Percentiles rank a stretch among this genome's conserved stretches.
These are phyloP conservation scores for Lepus europaeus DNA, from an alignment of 2,113 vertebrate genomes.

Conservation along the genomic window DNA sequence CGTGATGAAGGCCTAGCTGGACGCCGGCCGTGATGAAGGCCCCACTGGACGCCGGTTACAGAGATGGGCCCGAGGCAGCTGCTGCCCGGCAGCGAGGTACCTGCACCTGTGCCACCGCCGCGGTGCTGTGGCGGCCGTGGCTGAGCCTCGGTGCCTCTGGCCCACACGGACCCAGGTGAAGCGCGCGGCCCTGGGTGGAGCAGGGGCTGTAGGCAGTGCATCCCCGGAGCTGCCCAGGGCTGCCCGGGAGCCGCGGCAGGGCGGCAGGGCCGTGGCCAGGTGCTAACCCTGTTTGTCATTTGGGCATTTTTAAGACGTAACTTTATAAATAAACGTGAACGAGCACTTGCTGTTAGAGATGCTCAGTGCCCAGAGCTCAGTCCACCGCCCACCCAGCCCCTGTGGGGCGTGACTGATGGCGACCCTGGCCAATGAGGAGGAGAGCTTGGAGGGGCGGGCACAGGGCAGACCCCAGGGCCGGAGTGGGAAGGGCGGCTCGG, in stretches of 20 bases:
- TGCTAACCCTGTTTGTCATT: background rate
- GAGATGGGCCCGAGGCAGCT: background rate
- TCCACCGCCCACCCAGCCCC: background rate
- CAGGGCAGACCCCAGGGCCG: background rate
- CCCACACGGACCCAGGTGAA: background rate
- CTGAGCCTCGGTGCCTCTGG: background rate
- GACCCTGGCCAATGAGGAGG: background rate
- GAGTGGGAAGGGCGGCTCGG: too few species aligned
- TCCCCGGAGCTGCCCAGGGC: accelerated
- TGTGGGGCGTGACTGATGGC: accelerated
- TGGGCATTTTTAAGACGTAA: slow-evolving; percentile 9
- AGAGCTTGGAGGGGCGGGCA: background rate
- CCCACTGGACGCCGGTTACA: too few species aligned
- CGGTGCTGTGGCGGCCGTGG: accelerated
- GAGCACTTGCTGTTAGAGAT: background rate
- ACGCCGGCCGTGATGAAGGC: too few species aligned
- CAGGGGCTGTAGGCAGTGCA: background rate
- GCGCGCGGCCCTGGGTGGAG: accelerated
- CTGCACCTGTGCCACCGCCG: background rate
- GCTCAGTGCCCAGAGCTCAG: background rate
- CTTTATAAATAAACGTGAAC: slow-evolving; percentile 51
- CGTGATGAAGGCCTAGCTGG: slow-evolving; percentile 37
- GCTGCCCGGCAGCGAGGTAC: too few species aligned
- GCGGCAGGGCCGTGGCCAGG: background rate
- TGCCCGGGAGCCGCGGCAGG: background rate